A percentile compares a stretch with the other conserved stretches of the same genome.
phyloP scores from a whole-genome alignment of 2,888 invertebrate species.

The Sphinx pinastri region DNA sequence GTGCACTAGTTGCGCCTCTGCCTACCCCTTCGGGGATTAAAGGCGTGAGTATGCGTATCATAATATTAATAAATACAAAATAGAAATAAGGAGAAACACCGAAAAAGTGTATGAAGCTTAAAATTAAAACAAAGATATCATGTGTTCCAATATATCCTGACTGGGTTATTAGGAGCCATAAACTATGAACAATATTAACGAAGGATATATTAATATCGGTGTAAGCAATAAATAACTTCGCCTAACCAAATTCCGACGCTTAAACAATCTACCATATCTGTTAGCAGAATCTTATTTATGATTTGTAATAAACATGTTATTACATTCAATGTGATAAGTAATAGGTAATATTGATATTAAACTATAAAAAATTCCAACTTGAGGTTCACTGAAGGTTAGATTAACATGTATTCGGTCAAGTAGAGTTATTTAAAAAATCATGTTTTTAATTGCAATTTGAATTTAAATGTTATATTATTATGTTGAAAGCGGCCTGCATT shows the following conservation, averaged over 20 bases:
- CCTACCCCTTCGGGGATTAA: too few relatives aligned
- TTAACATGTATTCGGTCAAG: too few relatives aligned
- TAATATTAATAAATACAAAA: too few relatives aligned
- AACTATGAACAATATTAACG: conserved; percentile 12
- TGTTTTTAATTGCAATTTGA: too few relatives aligned
- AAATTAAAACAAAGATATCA: not conserved
- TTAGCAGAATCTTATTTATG: not conserved
- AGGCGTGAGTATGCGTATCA: too few relatives aligned
- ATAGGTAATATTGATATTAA: too few relatives aligned
- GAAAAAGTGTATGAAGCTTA: not conserved
- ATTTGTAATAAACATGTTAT: not conserved
- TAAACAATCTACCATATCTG: conserved; percentile 2
- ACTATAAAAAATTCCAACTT: not conserved
- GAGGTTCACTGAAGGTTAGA: not conserved
- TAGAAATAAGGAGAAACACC: too few relatives aligned
- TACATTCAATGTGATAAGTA: too few relatives aligned
- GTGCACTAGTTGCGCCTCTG: too few relatives aligned
- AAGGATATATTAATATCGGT: conserved; percentile 16
- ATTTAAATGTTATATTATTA: too few relatives aligned
- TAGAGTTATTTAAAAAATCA: not conserved
- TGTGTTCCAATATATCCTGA: not conserved
- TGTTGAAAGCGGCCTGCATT: too few relatives aligned
- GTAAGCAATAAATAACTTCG: conserved; percentile 14
- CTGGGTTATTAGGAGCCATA: not conserved
- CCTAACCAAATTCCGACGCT: not conserved